These are phyloP conservation scores for Drosophila hydei DNA, from an alignment of 1,140 invertebrate species.

Conservation along the genomic window DNA sequence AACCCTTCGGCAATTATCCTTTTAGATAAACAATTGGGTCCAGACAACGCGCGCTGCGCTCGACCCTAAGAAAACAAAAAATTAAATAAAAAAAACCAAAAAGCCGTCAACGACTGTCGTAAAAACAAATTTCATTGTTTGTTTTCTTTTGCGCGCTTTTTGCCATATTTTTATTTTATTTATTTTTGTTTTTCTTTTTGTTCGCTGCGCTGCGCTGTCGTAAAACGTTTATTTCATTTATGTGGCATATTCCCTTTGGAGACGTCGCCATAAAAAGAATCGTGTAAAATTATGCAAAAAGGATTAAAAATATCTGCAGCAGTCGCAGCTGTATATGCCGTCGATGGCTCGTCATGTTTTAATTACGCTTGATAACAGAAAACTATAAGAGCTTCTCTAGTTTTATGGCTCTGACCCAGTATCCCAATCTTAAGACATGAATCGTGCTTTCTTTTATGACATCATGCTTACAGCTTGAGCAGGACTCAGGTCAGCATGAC, in stretches of 20 bases:
- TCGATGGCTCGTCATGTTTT: constrained; percentile 55
- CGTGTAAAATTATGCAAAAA: constrained; percentile 78
- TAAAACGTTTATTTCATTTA: constrained; percentile 81
- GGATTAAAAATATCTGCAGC: constrained; percentile 67
- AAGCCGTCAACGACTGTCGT: constrained; percentile 43
- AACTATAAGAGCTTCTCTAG: constrained; percentile 53
- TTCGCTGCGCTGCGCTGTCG: constrained; percentile 43
- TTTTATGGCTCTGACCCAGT: constrained; percentile 50
- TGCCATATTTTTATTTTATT: constrained; percentile 52
- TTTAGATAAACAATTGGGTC: constrained; percentile 75
- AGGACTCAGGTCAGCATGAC: constrained; percentile 42
- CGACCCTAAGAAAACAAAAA: constrained; percentile 35
- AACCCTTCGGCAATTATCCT: constrained; percentile 78
- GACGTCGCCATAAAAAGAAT: constrained; percentile 62
- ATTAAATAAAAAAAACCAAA: constrained; percentile 1
- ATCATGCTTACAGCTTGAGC: constrained; percentile 16
- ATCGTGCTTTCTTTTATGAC: constrained; percentile 37
- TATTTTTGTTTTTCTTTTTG: constrained; percentile 36
- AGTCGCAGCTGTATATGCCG: constrained; percentile 54
- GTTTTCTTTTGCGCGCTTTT: constrained; percentile 74
- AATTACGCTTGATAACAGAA: constrained; percentile 70
- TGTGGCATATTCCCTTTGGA: constrained; percentile 76
- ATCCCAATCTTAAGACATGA: constrained; percentile 52
- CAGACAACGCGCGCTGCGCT: constrained; percentile 34
- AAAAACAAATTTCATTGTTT: constrained; percentile 63